Evolutionary conservation across 2,113 vertebrate genomes (phyloP), one percentile per base, ranked within the genome.

Genomic region (Castor canadensis): DNA sequence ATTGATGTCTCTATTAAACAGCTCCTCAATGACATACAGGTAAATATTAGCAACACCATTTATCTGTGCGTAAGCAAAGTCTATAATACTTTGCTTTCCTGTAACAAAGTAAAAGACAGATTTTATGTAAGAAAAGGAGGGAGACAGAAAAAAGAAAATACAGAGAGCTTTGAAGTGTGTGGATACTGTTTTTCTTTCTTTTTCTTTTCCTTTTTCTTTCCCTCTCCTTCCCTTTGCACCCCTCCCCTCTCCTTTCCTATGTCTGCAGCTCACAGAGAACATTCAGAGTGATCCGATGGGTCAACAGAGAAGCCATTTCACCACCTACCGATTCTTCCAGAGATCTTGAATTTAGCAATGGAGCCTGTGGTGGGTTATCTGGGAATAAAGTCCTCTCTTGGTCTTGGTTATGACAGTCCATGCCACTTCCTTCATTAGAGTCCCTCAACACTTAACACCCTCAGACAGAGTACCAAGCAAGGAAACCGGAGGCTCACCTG

Each of bases 351-450:
- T 64, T 67, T 43, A 58, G 43, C n/a, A 62, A 7, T 15, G 24
- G 19, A 26, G 7, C 9, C 16, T n/a, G 32, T 5, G 8, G 28
- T 43, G 17, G 17, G n/a, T 0, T 0, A n/a, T 73, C 19, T 54
- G 76, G 77, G 24, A 49, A 76, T 15, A 40, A 15, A 4, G 12
- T 64, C 20, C 17, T 10, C 82, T 12, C 3, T 58, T n/a, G 49
- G 79, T 52, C 40, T 87, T 62, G 19, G 38, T 35, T 16, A 43
- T 58, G 6, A 30, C n/a, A 5, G 15, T 35, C 22, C 72, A 9
- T 71, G 19, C 1, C 45, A 19, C 45, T 77, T 24, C 8, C 20
- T 71, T 54, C 8, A 22, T 87, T 19, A 19, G 43, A 52, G 54
- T 49, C 79, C 35, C 66, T 91, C 28, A 49, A 3, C 28, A 15